Evolutionary conservation across 53 echinoderm and acorn worm genomes (phyloP), one percentile per base, ranked within the genome.

Genomic region (Paelopatides confundens): DNA sequence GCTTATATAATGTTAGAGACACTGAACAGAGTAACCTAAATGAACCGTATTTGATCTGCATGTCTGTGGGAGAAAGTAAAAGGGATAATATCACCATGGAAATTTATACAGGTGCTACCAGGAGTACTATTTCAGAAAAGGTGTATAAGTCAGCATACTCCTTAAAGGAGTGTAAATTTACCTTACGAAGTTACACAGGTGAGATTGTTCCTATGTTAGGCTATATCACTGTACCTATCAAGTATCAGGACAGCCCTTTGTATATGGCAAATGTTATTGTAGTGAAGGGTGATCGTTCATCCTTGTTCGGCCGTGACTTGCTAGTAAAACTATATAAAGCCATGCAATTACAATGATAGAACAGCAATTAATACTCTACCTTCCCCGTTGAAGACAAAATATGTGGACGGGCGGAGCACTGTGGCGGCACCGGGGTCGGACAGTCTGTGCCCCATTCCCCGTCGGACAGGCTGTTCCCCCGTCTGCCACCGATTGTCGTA

Each of bases 291-390:
- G 65, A 77, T 31, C 26, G 89, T 32, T 49, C 89, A 40, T 76
- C 89, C 17, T 77, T 88, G 50, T 88, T 88, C 11, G 89, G 82
- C 1, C 65, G 89, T 31, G 89, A 88, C n/a, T 50, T 76, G 34
- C 65, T 89, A 15, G 29, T 15, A 24, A 82, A 69, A 39, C n/a
- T n/a, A n/a, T n/a, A n/a, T n/a, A n/a, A n/a, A n/a, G n/a, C n/a
- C n/a, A n/a, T n/a, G n/a, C n/a, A n/a, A n/a, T n/a, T n/a, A n/a
- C n/a, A n/a, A n/a, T n/a, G n/a, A n/a, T n/a, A n/a, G n/a, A n/a
- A n/a, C n/a, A n/a, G n/a, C n/a, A n/a, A n/a, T n/a, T n/a, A n/a
- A n/a, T n/a, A n/a, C n/a, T n/a, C n/a, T n/a, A n/a, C n/a, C n/a
- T n/a, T n/a, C n/a, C n/a, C n/a, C n/a, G n/a, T n/a, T n/a, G n/a